Evolutionary conservation across 2,113 vertebrate species (phyloP).

Genomic region (Seriola quinqueradiata): DNA sequence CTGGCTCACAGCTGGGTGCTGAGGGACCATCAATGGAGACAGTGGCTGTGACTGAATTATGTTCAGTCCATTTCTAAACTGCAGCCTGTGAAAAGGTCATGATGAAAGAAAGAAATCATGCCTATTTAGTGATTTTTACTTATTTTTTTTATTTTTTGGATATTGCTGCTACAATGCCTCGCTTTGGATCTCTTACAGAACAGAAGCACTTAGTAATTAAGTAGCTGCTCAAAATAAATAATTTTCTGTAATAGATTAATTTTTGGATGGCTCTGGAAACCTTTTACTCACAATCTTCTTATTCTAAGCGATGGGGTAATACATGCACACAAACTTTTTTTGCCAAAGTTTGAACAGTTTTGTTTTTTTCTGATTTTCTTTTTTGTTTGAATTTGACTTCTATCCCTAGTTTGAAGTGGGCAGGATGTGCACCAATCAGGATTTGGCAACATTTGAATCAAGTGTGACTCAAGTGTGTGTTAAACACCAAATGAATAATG

Average conservation of each 20-base stretch:
- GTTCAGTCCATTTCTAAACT: constrained; percentile 24
- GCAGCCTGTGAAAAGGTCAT: not conserved
- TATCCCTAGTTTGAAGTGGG: no score
- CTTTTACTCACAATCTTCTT: not conserved
- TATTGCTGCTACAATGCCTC: not conserved
- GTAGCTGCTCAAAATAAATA: not conserved
- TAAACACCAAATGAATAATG: no score
- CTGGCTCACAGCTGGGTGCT: constrained; percentile 40
- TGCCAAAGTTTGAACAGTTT: not conserved
- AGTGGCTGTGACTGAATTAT: constrained; percentile 18
- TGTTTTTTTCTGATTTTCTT: no score
- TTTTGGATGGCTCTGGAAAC: not conserved
- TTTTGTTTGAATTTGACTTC: no score
- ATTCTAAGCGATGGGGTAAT: not conserved
- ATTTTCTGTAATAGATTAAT: not conserved
- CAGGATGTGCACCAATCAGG: no score
- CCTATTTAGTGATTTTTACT: not conserved
- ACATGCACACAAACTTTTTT: not conserved
- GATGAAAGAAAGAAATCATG: not conserved
- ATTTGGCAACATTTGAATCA: no score
- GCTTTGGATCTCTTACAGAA: not conserved
- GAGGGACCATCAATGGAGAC: constrained; percentile 17
- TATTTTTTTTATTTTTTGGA: not conserved
- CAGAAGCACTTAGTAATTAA: not conserved
- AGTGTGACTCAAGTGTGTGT: no score